Evolutionary conservation across 2,888 invertebrate species (phyloP).

Genomic region (Diplolepis rosae): DNA sequence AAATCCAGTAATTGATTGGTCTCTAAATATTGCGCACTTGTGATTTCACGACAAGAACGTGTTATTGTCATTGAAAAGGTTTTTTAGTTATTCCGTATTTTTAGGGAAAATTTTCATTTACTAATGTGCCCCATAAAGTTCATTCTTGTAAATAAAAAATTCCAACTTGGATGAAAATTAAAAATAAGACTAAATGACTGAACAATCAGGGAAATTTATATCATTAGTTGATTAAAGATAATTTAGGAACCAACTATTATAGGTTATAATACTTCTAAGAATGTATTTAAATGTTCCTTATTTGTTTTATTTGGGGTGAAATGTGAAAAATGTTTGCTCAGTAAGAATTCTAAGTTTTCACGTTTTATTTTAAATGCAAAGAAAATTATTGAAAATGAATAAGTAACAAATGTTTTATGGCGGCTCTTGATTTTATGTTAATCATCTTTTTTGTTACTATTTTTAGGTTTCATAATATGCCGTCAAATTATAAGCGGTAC

Average conservation of each 20-base stretch:
- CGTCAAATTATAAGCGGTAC: constrained; percentile 74
- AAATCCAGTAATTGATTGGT: too few species aligned
- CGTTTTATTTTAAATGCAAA: neutral
- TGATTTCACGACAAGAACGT: too few species aligned
- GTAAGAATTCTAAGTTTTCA: neutral
- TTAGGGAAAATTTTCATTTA: neutral
- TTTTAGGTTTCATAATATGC: constrained; percentile 73
- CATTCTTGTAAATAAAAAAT: neutral
- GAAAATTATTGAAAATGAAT: neutral
- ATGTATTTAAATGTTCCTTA: neutral
- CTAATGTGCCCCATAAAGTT: neutral
- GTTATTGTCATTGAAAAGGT: too few species aligned
- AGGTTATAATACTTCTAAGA: neutral
- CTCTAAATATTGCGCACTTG: neutral
- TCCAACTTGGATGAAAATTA: too few species aligned
- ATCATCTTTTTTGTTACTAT: constrained; percentile 66
- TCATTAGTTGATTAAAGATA: neutral
- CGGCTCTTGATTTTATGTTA: constrained; percentile 57
- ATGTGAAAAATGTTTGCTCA: neutral
- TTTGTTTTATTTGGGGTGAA: neutral
- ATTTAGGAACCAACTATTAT: neutral
- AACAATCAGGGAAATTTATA: neutral
- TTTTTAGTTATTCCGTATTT: too few species aligned
- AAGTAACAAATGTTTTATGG: neutral
- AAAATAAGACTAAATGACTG: neutral